Evolutionary conservation across 2,888 invertebrate species (phyloP), one percentile per base, ranked within the genome.

Genomic region (Nemapogon koenigi): DNA sequence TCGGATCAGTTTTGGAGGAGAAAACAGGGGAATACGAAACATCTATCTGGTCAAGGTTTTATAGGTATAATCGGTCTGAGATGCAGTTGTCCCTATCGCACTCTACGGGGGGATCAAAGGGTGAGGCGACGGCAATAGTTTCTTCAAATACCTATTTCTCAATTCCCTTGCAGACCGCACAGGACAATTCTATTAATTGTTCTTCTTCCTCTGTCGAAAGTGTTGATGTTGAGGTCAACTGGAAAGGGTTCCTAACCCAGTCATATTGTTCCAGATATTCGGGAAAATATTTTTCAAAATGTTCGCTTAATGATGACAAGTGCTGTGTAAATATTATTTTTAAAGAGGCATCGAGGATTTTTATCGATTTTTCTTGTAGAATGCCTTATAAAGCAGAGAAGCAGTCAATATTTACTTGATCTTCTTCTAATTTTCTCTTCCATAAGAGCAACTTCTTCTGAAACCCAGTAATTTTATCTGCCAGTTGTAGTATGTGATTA

Each of bases 131-230:
- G n/a, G n/a, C n/a, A n/a, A n/a, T n/a, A n/a, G n/a, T n/a, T n/a
- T n/a, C n/a, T n/a, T n/a, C n/a, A n/a, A n/a, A n/a, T n/a, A n/a
- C n/a, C n/a, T n/a, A n/a, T n/a, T n/a, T n/a, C n/a, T n/a, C n/a
- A n/a, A n/a, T n/a, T n/a, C n/a, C 7, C 6, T 22, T 6, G 22
- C 22, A 7, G 22, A 10, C 22, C 7, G 6, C 28, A 28, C 28
- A 28, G 4, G 46, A 46, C 35, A 50, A 37, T 42, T 48, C 46
- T 37, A 47, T 49, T 36, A 45, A 35, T 44, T 43, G 39, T 43
- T 48, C 44, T 45, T 48, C 45, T 40, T 48, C 46, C 28, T 11
- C 42, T 47, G 41, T 45, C 15, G 39, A 42, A 43, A 44, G 43
- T 43, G 43, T 41, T 26, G 42, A 42, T 46, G 40, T 26, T 42